phyloP scores from a whole-genome alignment of 2,888 invertebrate species.

The Desoria tigrina region DNA sequence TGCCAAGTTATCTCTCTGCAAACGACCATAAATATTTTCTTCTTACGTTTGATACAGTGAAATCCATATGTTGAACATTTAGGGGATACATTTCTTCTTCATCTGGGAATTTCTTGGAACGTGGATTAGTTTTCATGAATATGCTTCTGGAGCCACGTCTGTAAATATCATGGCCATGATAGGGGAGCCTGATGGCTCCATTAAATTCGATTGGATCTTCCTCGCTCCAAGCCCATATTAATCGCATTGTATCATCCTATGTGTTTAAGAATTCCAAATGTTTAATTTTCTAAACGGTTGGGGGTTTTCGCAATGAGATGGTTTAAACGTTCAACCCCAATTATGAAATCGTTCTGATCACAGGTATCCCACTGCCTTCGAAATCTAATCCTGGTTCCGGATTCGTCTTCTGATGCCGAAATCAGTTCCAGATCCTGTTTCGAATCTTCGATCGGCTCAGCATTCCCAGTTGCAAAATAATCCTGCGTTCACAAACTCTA shows the following conservation, averaged over 20 bases:
- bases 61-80: slow-evolving; percentile 26
- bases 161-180: slow-evolving; percentile 59
- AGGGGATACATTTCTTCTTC: slow-evolving; percentile 31
- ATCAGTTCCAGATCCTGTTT: slow-evolving; percentile 55
- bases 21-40: neutral
- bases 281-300: neutral
- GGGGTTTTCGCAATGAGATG: neutral
- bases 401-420: slow-evolving; percentile 54
- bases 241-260: slow-evolving; percentile 68
- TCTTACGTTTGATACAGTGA: slow-evolving; percentile 26
- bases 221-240: slow-evolving; percentile 69
- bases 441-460: slow-evolving; percentile 53
- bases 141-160: slow-evolving; percentile 69
- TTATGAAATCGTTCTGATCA: slow-evolving; percentile 49
- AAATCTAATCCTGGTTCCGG: slow-evolving; percentile 55
- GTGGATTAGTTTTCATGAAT: slow-evolving; percentile 58
- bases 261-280: neutral
- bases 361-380: slow-evolving; percentile 56
- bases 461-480: slow-evolving; percentile 51
- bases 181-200: slow-evolving; percentile 56
- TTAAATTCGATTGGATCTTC: slow-evolving; percentile 22
- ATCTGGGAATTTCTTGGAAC: slow-evolving; percentile 20
- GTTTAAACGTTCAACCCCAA: slow-evolving; percentile 28
- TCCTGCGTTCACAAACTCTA: slow-evolving; percentile 52
- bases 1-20: too few species aligned